These are phyloP conservation scores for Apis laboriosa DNA, from an alignment of 1,140 invertebrate species.

Conservation along the genomic window DNA sequence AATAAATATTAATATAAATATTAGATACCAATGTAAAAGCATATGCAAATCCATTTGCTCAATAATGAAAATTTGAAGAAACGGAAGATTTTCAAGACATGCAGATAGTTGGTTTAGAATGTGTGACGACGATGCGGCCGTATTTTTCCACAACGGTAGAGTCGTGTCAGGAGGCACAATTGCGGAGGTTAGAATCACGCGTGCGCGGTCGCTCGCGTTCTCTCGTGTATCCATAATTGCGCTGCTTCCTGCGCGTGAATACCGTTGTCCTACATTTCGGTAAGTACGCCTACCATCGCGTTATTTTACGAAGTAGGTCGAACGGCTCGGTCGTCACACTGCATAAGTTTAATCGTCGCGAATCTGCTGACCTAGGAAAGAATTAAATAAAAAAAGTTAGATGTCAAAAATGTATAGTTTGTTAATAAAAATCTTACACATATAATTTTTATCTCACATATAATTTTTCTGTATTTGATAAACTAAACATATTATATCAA, in stretches of 20 bases:
- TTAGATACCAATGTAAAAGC: too few species aligned
- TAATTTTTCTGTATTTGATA: too few species aligned
- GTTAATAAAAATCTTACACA: too few species aligned
- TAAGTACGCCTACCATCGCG: conserved; percentile 39
- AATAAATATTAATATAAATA: too few species aligned
- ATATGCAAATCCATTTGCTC: too few species aligned
- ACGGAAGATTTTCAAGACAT: neutral
- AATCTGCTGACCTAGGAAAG: neutral
- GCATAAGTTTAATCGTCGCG: conserved; percentile 31
- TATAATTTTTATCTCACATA: too few species aligned
- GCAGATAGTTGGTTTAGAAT: neutral
- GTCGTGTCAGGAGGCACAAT: neutral
- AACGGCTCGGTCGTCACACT: conserved; percentile 21
- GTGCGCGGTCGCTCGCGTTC: neutral
- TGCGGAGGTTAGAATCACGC: conserved; percentile 19
- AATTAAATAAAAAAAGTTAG: too few species aligned
- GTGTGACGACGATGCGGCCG: neutral
- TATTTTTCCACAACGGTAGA: conserved; percentile 2
- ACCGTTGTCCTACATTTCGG: conserved; percentile 54
- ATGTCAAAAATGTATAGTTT: too few species aligned
- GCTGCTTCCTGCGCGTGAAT: conserved; percentile 45
- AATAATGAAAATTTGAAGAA: neutral
- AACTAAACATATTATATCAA: too few species aligned
- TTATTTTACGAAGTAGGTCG: conserved; percentile 49
- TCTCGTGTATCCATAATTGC: conserved; percentile 41